Base-by-base conservation (phyloP, 1,140 invertebrate species). In the Caerostris extrusa region DNA sequence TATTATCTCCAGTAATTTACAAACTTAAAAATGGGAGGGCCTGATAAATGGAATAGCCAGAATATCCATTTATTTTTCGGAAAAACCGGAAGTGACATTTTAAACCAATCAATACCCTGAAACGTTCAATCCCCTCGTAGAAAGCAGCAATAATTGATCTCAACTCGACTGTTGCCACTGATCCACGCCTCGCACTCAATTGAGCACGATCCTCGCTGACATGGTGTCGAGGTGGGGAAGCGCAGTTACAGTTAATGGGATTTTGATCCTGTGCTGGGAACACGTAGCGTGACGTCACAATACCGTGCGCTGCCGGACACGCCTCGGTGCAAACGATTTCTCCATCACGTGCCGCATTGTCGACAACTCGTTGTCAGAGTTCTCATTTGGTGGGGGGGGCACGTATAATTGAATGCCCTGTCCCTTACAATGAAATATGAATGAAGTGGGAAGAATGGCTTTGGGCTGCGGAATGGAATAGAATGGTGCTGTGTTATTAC, bases 121-220 rank as follows among this genome's bases (percentile, higher is more conserved):
- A 7, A 3, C 69, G 34, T 34, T 34, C 34, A 0, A 34, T 34
- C 2, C 69, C 69, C 19, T 71, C 69, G 34, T 10, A 34, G 69
- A 34, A 34, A 71, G 34, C 69, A 50, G 69, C 34, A 34, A 34
- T 87, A 87, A 87, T 87, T 87, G 85, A 87, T 61, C 85, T 57
- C 58, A 61, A 12, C 56, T 60, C 19, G 61, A 61, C 58, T 60
- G 60, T 61, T 61, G 55, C 81, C 81, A 83, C 81, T 83, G 57
- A 83, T 57, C 81, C 85, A 87, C 55, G 19, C 56, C 19, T 60
- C 58, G 57, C 61, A 19, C 19, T 87, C 85, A 64, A 61, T 87
- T 87, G 85, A 87, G 61, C 85, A 87, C 58, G 85, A 60, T 87
- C 85, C 19, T 34, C 61, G 61, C 8, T 60, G 85, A 87, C 58